These are phyloP conservation scores for Platichthys stellatus DNA, from an alignment of 2,113 vertebrate genomes.

Conservation along the genomic window DNA sequence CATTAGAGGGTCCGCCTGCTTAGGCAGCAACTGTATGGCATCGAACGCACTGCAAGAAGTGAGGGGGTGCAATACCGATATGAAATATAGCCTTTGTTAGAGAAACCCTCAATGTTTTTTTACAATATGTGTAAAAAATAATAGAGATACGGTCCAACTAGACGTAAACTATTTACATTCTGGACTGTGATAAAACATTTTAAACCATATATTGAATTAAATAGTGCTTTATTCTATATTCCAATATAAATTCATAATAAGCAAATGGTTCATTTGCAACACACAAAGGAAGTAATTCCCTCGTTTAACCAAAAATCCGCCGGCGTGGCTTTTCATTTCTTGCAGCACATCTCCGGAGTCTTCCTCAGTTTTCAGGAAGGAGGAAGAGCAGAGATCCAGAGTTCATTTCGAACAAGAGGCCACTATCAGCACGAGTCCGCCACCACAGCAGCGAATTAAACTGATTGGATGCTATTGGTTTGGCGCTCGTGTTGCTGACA, in stretches of 20 bases:
- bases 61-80: not conserved
- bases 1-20: constrained; percentile 79
- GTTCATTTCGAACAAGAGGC: constrained; percentile 69
- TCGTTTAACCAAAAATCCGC: not conserved
- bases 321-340: constrained; percentile 31
- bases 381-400: constrained; percentile 39
- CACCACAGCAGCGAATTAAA: constrained; percentile 56
- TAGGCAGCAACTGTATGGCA: constrained; percentile 67
- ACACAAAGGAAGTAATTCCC: too few species aligned
- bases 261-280: too few species aligned
- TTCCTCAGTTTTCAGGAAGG: constrained; percentile 21
- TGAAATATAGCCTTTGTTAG: not conserved
- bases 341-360: constrained; percentile 22
- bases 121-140: too few species aligned
- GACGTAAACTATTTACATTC: too few species aligned
- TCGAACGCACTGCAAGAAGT: constrained; percentile 49
- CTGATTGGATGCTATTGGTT: constrained; percentile 63
- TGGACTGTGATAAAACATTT: not conserved
- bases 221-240: not conserved
- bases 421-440: constrained; percentile 56
- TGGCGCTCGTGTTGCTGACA: constrained; percentile 63
- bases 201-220: not conserved
- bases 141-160: too few species aligned
- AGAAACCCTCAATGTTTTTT: not conserved
- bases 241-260: not conserved